Evolutionary conservation across 2,797 vertebrate genomes (phyloP), one percentile per base, ranked within the genome.

Genomic region (Sciaenops ocellatus): DNA sequence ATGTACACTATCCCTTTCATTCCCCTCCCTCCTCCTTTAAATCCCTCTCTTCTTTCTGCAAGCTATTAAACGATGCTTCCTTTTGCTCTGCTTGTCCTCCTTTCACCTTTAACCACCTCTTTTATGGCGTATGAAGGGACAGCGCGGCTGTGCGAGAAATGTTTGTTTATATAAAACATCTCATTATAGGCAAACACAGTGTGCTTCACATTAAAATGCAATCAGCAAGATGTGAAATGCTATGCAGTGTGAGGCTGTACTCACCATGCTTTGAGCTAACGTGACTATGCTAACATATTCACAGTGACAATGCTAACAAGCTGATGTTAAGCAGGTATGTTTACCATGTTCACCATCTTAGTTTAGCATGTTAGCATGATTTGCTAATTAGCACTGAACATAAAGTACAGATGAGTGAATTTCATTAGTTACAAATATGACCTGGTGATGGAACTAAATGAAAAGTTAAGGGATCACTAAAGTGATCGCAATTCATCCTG

Each of bases 91-190:
- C 48, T 64, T 79, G 20, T 80, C 63, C 38, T 50, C 28, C 68
- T 60, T 22, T 71, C 1, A 3, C 20, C 20, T 38, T 41, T 47
- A 46, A 42, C 1, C 41, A 12, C 10, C 7, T 28, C 13, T 42
- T 63, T 28, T 34, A 26, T 42, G 38, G 15, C 46, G 10, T 17
- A 6, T 26, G 26, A 38, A 13, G 46, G 10, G 65, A 56, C 44
- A 41, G 38, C 51, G 79, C 80, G 73, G 57, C 30, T 66, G 65
- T 34, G 54, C 38, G 51, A 50, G 62, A 82, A 34, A 47, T 55
- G 60, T 46, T 46, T 54, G 46, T 44, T 30, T n/a, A 41, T 20
- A n/a, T 11, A 15, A 4, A 22, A 51, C 70, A 18, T 41, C 28
- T 64, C 18, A 26, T 13, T 11, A 6, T 10, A n/a, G 24, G 28